Evolutionary conservation across 2,113 vertebrate species (phyloP).

Genomic region (Siphamia tubifer): DNA sequence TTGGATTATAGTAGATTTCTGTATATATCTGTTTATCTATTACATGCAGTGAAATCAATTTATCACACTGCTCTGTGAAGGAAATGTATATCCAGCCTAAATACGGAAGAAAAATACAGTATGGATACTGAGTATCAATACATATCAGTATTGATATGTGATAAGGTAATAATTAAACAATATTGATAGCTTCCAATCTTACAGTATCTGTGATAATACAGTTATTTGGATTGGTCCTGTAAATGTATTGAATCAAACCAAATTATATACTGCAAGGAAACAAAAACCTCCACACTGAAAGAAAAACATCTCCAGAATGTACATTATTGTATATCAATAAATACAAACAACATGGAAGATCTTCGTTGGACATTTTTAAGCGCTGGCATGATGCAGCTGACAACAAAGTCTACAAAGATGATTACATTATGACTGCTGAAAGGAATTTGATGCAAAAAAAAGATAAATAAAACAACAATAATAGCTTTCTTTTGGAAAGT

Average conservation of each 20-base stretch:
- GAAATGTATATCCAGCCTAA: slow-evolving; percentile 22
- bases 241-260: slow-evolving; percentile 28
- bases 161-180: slow-evolving; percentile 20
- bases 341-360: slow-evolving; percentile 62
- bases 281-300: neutral
- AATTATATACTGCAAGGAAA: neutral
- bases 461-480: slow-evolving; percentile 50
- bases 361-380: slow-evolving; percentile 12
- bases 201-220: slow-evolving; percentile 28
- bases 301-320: slow-evolving; percentile 49
- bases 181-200: slow-evolving; percentile 26
- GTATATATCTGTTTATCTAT: slow-evolving; percentile 3
- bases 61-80: slow-evolving; percentile 28
- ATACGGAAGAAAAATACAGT: slow-evolving; percentile 10
- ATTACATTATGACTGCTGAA: slow-evolving; percentile 28
- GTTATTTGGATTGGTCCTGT: slow-evolving; percentile 47
- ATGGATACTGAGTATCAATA: slow-evolving; percentile 23
- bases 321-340: slow-evolving; percentile 67
- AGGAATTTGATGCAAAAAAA: slow-evolving; percentile 48
- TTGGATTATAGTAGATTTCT: neutral
- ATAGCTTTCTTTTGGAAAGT: slow-evolving; percentile 66
- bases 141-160: slow-evolving; percentile 45
- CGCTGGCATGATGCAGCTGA: slow-evolving; percentile 27
- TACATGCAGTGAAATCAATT: slow-evolving; percentile 35
- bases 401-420: slow-evolving; percentile 3